Evolutionary conservation across 2,797 vertebrate genomes (phyloP).

Genomic region (Peromyscus aztecus): DNA sequence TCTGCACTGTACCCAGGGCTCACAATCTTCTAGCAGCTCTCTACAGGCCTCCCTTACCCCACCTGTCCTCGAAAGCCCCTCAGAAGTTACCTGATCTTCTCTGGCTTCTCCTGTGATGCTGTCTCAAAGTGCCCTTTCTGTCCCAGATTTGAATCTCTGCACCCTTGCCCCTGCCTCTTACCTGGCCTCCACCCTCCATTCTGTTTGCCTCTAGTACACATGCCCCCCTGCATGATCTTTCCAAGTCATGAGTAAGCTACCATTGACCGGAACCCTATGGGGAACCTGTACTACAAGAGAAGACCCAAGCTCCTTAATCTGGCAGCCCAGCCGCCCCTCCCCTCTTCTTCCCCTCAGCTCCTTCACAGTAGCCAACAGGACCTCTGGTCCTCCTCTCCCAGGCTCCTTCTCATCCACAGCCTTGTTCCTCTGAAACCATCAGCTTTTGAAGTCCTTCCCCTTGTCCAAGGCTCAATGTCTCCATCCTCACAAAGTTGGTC

Average conservation of each 20-base stretch:
- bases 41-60: neutral
- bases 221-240: neutral
- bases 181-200: neutral
- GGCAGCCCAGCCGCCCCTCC: neutral
- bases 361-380: neutral
- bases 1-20: neutral
- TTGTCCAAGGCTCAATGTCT: neutral
- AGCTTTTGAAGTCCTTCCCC: neutral
- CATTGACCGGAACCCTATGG: neutral
- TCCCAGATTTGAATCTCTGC: neutral
- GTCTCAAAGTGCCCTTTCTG: neutral
- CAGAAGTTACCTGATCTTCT: neutral
- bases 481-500: neutral
- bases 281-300: neutral
- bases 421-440: neutral
- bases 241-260: neutral
- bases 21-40: neutral
- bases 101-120: neutral
- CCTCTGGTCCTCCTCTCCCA: fast-evolving
- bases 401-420: neutral
- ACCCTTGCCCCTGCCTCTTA: neutral
- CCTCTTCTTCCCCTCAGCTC: neutral
- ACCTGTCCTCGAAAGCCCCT: neutral
- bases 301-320: neutral
- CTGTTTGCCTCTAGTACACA: neutral